Evolutionary conservation across 2,888 invertebrate species (phyloP), one percentile per base, ranked within the genome.

Genomic region (Amphiduros pacificus): DNA sequence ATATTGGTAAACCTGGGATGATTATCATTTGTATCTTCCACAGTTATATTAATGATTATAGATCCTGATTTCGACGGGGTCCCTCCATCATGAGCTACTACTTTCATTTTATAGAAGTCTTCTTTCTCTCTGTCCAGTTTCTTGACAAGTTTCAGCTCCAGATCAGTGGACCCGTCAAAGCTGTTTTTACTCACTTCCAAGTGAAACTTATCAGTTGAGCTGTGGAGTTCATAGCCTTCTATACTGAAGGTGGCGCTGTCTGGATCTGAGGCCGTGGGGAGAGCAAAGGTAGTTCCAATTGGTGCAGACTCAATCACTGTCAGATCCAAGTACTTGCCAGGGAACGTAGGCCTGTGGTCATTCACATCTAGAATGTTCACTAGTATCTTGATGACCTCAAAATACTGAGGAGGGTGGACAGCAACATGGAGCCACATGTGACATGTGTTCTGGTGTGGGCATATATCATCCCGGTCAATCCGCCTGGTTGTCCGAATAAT

Each of bases 21-120:
- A 57, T 69, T 69, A 36, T 69, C 69, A 32, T 69, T 69, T 32
- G 65, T 61, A 41, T 69, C 69, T 27, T 55, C 36, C 5, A 69
- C 67, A 11, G 59, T 60, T 31, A 69, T 60, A 24, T 65, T 58
- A 26, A 69, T 52, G 11, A 59, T 32, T n/a, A 67, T 41, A 6
- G 61, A 54, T 1, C 69, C 69, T 2, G 65, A 57, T 22, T 57
- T 57, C 0, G 62, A 56, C 0, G 67, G 82, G 2, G 92, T 93
- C 0, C 90, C 93, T 0, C 93, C 93, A 80, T 96, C 96, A 49
- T 88, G 90, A 2, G 94, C 95, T 17, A 91, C 90, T 49, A 96
- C 88, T 77, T 91, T 92, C 69, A 96, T 82, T 73, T 89, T 88
- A 83, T 93, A 64, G 27, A 36, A 24, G 22, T 64, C 64, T 22